phyloP scores from a whole-genome alignment of 2,113 vertebrate genomes.

The Peromyscus maniculatus region DNA sequence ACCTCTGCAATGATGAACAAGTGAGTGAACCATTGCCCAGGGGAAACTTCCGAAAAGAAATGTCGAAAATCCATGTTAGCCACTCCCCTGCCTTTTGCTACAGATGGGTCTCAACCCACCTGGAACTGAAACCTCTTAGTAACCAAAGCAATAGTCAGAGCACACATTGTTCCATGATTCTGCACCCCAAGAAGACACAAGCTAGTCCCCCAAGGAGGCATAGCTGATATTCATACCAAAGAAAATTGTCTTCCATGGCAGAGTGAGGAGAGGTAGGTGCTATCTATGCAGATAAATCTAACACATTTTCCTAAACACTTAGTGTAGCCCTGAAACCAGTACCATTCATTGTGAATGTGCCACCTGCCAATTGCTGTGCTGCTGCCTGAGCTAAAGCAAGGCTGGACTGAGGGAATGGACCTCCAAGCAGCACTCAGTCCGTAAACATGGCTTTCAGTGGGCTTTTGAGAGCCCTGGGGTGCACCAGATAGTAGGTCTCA shows the following conservation, averaged over 20 bases:
- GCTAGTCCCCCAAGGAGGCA: not conserved
- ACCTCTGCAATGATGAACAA: not conserved
- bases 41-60: not conserved
- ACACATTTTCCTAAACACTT: not conserved
- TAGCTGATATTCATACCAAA: not conserved
- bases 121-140: constrained; percentile 2
- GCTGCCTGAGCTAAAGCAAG: not conserved
- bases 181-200: not conserved
- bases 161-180: constrained; percentile 1
- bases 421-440: not conserved
- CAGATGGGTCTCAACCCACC: not conserved
- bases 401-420: not conserved
- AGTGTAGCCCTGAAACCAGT: not conserved
- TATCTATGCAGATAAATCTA: not conserved
- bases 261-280: not conserved
- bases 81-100: not conserved
- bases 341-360: not conserved
- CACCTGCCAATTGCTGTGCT: not conserved
- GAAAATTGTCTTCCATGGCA: not conserved
- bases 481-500: not conserved
- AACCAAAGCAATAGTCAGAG: constrained; percentile 27
- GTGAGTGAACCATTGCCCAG: constrained; percentile 33
- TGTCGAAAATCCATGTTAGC: not conserved
- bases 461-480: not conserved
- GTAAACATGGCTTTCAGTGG: not conserved